phyloP scores from a whole-genome alignment of 1,140 invertebrate genomes.

The Hyles euphorbiae region DNA sequence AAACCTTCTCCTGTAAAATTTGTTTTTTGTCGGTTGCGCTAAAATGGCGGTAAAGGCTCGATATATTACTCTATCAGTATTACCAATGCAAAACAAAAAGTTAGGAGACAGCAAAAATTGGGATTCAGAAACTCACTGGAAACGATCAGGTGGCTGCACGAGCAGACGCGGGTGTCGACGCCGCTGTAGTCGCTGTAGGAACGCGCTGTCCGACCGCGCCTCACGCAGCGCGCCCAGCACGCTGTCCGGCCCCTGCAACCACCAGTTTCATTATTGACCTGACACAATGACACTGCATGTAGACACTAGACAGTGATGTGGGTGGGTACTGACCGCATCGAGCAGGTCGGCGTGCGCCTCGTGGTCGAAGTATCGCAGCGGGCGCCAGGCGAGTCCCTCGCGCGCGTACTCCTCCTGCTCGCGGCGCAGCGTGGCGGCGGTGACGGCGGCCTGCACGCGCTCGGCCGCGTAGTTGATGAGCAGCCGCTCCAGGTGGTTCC shows the following conservation, averaged over 20 bases:
- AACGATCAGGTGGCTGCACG: slow-evolving; percentile 59
- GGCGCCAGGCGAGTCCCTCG: slow-evolving; percentile 73
- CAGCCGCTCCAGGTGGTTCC: slow-evolving; percentile 86
- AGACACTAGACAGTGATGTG: neutral
- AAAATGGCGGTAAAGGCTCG: too few species aligned
- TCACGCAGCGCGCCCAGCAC: slow-evolving; percentile 74
- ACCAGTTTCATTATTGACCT: too few species aligned
- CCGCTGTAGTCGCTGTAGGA: slow-evolving; percentile 84
- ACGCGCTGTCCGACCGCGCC: slow-evolving; percentile 78
- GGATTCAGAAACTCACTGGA: too few species aligned
- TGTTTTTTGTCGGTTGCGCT: too few species aligned
- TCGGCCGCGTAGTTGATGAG: slow-evolving; percentile 95
- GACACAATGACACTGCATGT: too few species aligned
- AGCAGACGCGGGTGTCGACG: slow-evolving; percentile 79
- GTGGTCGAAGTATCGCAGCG: slow-evolving; percentile 44
- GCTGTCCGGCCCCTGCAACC: slow-evolving; percentile 43
- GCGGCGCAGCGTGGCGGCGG: slow-evolving; percentile 80
- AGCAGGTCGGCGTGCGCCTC: slow-evolving; percentile 51
- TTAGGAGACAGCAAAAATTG: too few species aligned
- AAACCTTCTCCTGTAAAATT: too few species aligned
- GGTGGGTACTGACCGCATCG: slow-evolving; percentile 29
- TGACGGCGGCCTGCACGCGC: slow-evolving; percentile 88
- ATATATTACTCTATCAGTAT: too few species aligned
- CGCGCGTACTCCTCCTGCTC: slow-evolving; percentile 91
- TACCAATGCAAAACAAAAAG: too few species aligned